Evolutionary conservation across 2,797 vertebrate species (phyloP).

Genomic region (Okamejei kenojei): DNA sequence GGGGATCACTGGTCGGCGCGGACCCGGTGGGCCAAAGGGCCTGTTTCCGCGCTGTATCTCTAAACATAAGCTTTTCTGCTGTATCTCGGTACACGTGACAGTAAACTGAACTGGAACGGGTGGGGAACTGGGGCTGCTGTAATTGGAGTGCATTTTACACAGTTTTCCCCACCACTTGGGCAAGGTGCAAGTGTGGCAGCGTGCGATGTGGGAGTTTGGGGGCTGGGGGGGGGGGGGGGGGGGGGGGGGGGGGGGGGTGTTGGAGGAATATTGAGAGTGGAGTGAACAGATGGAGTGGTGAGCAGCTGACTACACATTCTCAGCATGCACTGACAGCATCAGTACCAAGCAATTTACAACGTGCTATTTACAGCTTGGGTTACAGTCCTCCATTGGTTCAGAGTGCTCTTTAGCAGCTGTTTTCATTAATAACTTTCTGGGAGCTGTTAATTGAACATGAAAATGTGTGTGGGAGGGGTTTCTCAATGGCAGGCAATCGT

Average conservation of each 20-base stretch:
- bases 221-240: not conserved
- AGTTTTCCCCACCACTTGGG: constrained; percentile 44
- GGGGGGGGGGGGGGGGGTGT: not conserved
- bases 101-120: not conserved
- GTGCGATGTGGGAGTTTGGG: constrained; percentile 24
- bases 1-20: no score
- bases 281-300: constrained; percentile 58
- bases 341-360: constrained; percentile 62
- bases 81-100: no score
- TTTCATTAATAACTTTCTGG: constrained; percentile 57
- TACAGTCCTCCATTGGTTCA: constrained; percentile 58
- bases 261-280: constrained; percentile 40
- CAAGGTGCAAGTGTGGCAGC: not conserved
- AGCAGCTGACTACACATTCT: constrained; percentile 51
- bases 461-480: constrained; percentile 55
- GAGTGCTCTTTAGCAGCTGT: constrained; percentile 66
- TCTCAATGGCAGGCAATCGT: constrained; percentile 12
- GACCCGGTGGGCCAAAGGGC: no score
- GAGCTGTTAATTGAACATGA: constrained; percentile 65
- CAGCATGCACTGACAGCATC: constrained; percentile 53
- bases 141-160: constrained; percentile 32
- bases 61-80: no score
- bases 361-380: constrained; percentile 67
- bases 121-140: not conserved
- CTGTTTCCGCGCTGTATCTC: no score